Conservation (phyloP, 2,888 invertebrate genomes). For the Synergus itoensis region DNA sequence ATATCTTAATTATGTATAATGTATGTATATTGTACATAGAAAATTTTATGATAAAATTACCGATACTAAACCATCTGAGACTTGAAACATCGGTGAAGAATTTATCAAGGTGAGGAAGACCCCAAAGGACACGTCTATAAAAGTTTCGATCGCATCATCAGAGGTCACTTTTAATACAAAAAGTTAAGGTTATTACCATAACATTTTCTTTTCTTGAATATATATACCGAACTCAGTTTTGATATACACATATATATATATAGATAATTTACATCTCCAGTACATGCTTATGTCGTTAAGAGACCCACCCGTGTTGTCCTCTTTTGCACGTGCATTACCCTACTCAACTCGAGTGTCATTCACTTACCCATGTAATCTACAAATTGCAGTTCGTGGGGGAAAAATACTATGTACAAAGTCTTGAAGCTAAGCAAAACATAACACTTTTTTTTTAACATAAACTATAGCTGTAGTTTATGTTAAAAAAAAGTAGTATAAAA, state of each 20-base stretch:
- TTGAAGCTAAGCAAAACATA: neutral
- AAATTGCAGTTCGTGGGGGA: neutral
- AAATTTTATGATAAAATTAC: neutral
- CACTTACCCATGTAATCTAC: no score
- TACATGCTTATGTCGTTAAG: neutral
- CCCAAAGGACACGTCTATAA: neutral
- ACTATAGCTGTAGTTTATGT: no score
- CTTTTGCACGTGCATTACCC: neutral
- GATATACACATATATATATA: neutral
- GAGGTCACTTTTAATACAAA: neutral
- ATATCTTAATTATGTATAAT: no score
- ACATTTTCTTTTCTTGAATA: neutral
- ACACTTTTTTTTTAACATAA: no score
- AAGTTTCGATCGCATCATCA: conserved; percentile 14
- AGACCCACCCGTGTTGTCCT: neutral
- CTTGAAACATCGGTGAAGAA: neutral
- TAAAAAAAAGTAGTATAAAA: no score
- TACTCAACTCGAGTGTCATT: no score
- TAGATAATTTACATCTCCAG: neutral
- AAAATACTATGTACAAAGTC: neutral
- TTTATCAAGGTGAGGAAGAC: neutral
- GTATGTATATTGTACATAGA: neutral
- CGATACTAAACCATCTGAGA: neutral
- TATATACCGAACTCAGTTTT: neutral
- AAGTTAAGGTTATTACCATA: neutral